Evolutionary conservation across 2,888 invertebrate species (phyloP), one percentile per base, ranked within the genome.

Genomic region (Melolontha melolontha): DNA sequence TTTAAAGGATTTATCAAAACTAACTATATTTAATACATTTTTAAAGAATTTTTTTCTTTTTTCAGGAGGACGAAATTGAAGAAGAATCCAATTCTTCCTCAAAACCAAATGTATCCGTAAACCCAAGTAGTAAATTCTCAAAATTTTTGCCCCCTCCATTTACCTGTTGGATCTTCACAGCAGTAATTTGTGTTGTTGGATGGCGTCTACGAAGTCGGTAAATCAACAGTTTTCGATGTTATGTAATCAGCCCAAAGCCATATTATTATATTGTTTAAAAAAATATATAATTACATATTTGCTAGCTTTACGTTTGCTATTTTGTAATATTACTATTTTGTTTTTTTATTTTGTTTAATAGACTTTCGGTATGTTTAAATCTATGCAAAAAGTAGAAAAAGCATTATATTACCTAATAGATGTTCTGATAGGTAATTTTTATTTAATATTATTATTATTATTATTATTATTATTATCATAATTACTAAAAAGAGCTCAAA

Each of bases 121-220:
- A 74, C 79, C 84, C 84, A 39, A 83, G 84, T 0, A 86, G 87
- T 27, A 81, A 88, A 67, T 84, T 88, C 71, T 87, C 88, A 0
- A 86, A 87, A 65, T 85, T 88, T 50, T 84, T 88, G 50, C 86
- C 88, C 49, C 85, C 86, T 74, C 86, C 86, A 72, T 78, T 87
- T 12, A 85, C 87, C 14, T 86, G 87, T 0, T 86, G 87, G 1
- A 84, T 88, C 64, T 88, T 89, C 83, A 89, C 89, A 2, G 89
- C 89, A 4, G 87, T 89, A 29, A 84, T 89, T 64, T 86, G 89
- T 77, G 84, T 89, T 80, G 84, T 89, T 2, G 89, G 89, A 10
- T 89, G 89, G 89, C 88, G 87, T 75, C 80, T 89, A 50, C 85
- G 85, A 66, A 83, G 86, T 71, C 87, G 87, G 82, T 89, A 87